Evolutionary conservation across 2,113 vertebrate genomes (phyloP).

Genomic region (Diphyllodes magnificus): DNA sequence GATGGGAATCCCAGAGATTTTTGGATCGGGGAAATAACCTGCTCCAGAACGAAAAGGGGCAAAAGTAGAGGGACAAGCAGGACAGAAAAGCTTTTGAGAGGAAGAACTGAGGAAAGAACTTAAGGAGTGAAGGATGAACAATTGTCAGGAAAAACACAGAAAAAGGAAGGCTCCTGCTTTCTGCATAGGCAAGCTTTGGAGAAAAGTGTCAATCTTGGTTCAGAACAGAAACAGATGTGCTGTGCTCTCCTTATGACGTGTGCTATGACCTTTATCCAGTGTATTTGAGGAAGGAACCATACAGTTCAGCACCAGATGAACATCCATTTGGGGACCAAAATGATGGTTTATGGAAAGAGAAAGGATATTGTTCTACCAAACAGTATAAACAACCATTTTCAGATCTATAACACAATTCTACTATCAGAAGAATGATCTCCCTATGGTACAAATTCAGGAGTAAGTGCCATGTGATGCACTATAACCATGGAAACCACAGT

Average conservation of each 20-base stretch:
- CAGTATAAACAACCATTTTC: neutral
- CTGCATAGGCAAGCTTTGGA: neutral
- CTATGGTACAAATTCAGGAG: neutral
- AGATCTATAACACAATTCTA: neutral
- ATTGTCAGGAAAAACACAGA: neutral
- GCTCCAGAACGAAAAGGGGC: neutral
- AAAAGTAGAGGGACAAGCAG: neutral
- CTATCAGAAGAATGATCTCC: neutral
- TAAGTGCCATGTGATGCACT: neutral
- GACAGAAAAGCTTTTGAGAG: neutral
- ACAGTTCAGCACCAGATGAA: neutral
- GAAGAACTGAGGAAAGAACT: neutral
- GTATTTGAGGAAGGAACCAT: neutral
- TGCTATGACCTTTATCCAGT: neutral
- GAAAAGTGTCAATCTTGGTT: neutral
- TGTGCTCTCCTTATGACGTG: neutral
- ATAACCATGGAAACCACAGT: neutral
- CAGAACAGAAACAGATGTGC: neutral
- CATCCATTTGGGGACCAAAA: neutral
- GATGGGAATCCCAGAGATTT: neutral
- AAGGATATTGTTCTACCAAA: neutral
- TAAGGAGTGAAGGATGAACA: neutral
- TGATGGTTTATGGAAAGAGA: neutral
- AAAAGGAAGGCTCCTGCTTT: neutral
- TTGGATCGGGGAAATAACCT: neutral